These are phyloP conservation scores for Caenorhabditis becei DNA, from an alignment of 2,888 invertebrate genomes.

Conservation along the genomic window DNA sequence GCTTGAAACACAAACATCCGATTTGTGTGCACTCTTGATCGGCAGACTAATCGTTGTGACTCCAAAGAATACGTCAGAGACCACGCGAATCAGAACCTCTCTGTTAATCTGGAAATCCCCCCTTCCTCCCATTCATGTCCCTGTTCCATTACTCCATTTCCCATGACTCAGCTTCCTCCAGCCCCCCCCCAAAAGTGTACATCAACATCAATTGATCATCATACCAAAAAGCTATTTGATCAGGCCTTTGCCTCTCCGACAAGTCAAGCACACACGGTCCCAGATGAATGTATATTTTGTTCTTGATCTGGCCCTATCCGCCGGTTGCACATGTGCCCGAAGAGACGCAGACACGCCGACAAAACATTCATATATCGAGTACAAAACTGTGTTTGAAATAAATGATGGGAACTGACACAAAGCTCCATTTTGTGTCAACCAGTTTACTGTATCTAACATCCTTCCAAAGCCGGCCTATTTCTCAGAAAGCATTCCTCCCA, in stretches of 20 bases:
- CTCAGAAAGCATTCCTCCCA: no score
- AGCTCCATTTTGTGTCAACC: no score
- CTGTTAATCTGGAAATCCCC: no score
- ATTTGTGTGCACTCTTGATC: no score
- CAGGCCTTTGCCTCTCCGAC: slow-evolving; percentile 21
- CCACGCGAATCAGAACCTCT: no score
- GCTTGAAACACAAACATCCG: no score
- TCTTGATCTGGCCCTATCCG: slow-evolving; percentile 30
- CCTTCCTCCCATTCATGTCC: slow-evolving; percentile 21
- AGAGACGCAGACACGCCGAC: not conserved
- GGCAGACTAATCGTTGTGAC: no score
- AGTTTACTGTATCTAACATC: no score
- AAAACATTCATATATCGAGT: slow-evolving; percentile 9
- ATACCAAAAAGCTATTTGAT: slow-evolving; percentile 56
- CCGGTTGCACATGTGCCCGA: slow-evolving; percentile 25
- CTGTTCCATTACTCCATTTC: slow-evolving; percentile 13
- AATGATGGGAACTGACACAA: no score
- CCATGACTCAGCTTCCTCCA: not conserved
- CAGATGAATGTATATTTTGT: slow-evolving; percentile 51
- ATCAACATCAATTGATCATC: slow-evolving; percentile 56
- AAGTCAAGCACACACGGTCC: not conserved
- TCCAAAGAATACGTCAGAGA: no score
- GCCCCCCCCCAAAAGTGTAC: not conserved
- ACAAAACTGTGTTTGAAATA: no score
- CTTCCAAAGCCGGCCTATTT: no score